Evolutionary conservation across 2,888 invertebrate species (phyloP).

Genomic region (Cheiracanthium punctorium): DNA sequence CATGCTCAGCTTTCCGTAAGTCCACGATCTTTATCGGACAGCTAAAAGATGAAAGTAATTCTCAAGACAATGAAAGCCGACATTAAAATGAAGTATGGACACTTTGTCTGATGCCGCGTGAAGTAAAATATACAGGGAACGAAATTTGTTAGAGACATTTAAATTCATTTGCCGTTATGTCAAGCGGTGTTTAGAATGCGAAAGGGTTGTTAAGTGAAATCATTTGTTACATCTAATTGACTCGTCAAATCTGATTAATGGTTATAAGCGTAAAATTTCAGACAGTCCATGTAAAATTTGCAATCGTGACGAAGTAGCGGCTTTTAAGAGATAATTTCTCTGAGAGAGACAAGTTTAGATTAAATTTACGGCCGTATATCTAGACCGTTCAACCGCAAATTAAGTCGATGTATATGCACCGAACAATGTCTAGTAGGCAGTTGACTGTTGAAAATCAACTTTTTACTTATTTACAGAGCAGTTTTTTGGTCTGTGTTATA

Average conservation of each 20-base stretch:
- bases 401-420: not conserved
- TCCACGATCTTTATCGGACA: not conserved
- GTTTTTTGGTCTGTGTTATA: no score
- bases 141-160: no score
- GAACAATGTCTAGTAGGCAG: no score
- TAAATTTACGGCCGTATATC: not conserved
- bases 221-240: not conserved
- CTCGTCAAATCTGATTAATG: not conserved
- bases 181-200: not conserved
- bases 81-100: not conserved
- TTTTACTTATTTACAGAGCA: no score
- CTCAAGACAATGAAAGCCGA: not conserved
- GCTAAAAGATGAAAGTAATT: not conserved
- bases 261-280: not conserved
- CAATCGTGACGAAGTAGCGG: not conserved
- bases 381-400: not conserved
- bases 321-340: not conserved
- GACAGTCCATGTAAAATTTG: not conserved
- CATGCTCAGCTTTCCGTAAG: not conserved
- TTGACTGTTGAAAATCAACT: no score
- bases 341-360: not conserved
- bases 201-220: not conserved
- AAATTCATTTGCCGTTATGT: not conserved
- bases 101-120: no score
- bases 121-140: no score